Base-by-base conservation (phyloP, 2,797 vertebrate species). In the Miichthys miiuy region DNA sequence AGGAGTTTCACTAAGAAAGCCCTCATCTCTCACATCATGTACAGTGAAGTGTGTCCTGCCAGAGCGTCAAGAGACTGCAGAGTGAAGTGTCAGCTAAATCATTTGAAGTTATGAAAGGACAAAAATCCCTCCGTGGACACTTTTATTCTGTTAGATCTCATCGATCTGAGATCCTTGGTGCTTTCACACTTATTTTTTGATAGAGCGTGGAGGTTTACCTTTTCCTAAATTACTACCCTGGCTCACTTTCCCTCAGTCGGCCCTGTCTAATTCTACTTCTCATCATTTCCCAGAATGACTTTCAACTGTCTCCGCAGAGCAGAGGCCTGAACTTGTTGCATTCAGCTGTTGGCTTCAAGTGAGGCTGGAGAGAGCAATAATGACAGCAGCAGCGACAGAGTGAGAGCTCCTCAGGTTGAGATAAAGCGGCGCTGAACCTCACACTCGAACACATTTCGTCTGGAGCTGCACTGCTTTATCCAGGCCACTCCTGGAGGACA, bases 61-160 rank as follows among this genome's bases (percentile, higher is more conserved):
- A 51, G 34, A 21, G 75, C 20, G 25, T 69, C 79, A 74, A 42
- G 63, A 55, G 64, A 63, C 52, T 42, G 55, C 10, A 50, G 47
- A 73, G 46, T 60, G n/a, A 68, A 56, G 72, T 61, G 66, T 77
- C 77, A 85, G 75, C 83, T 77, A 73, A 77, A 83, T 75, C 72
- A 79, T 68, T 76, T 71, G n/a, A 64, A 65, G 58, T 77, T 77
- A 81, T 79, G 57, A 81, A 78, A 81, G 77, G 38, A 72, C 46
- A 72, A 27, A 66, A 72, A 69, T 54, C 20, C 62, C 77, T 60
- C 20, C 0, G 3, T 30, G 63, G 47, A 60, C 34, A 60, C 70
- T 67, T 76, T 72, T 48, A 57, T 70, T 79, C 68, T 68, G 60
- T 77, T 70, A 81, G 47, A 61, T 63, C 61, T 77, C 72, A 81